A percentile compares a stretch with the other conserved stretches of the same genome.
Conservation (phyloP, 2,888 invertebrate species). For the Scelioninae gen. 1 region DNA sequence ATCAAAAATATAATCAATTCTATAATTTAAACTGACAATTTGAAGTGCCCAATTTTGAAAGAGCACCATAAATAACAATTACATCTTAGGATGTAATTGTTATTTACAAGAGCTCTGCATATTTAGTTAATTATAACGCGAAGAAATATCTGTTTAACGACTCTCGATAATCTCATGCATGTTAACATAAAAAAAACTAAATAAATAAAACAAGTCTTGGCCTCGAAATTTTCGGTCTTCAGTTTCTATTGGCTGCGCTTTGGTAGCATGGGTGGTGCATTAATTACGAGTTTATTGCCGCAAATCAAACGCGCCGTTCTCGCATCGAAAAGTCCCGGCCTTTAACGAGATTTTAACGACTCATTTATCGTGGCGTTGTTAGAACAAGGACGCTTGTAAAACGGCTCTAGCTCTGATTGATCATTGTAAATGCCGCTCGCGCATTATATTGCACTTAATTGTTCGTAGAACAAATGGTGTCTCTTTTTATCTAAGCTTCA, state of each 20-base stretch:
- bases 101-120: not conserved
- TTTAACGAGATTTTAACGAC: constrained; percentile 72
- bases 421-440: constrained; percentile 62
- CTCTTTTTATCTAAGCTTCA: not conserved
- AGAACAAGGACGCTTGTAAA: constrained; percentile 69
- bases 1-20: too few species aligned
- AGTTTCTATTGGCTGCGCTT: constrained; percentile 29
- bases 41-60: too few species aligned
- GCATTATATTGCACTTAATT: constrained; percentile 59
- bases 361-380: constrained; percentile 71
- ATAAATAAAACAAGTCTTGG: not conserved
- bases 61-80: too few species aligned
- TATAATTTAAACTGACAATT: too few species aligned
- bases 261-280: constrained; percentile 57
- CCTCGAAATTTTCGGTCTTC: constrained; percentile 39
- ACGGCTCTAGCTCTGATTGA: constrained; percentile 65
- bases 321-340: constrained; percentile 56
- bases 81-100: not conserved
- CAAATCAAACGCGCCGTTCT: constrained; percentile 63
- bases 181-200: constrained; percentile 10
- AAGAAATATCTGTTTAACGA: constrained; percentile 21
- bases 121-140: constrained; percentile 20
- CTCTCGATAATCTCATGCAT: constrained; percentile 28
- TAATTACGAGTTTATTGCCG: constrained; percentile 68
- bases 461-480: constrained; percentile 55